Conservation (phyloP, 2,797 vertebrate species). For the Percopsis omiscomaycus region DNA sequence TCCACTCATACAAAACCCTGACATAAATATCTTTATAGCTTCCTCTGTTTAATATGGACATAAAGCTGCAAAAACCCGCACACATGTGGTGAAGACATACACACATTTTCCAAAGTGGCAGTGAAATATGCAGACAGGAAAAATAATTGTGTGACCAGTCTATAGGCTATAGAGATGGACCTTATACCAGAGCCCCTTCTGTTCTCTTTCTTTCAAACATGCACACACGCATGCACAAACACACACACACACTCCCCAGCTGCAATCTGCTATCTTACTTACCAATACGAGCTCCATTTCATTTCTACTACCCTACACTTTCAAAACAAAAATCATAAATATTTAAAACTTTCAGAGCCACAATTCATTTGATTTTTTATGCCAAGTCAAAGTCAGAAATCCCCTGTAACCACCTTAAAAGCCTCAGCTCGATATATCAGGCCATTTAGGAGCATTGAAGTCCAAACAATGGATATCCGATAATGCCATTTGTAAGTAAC, state of each 20-base stretch:
- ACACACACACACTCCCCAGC: constrained; percentile 32
- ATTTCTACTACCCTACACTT: constrained; percentile 57
- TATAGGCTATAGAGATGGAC: constrained; percentile 57
- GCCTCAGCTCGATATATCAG: constrained; percentile 80
- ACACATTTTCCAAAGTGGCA: constrained; percentile 55
- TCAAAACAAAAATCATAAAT: constrained; percentile 74
- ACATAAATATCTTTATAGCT: constrained; percentile 61
- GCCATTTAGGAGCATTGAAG: constrained; percentile 80
- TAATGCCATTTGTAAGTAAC: constrained; percentile 83
- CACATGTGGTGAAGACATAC: constrained; percentile 61
- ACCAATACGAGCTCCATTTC: constrained; percentile 63
- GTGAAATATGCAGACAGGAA: constrained; percentile 69
- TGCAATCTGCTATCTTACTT: constrained; percentile 68
- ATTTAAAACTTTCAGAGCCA: constrained; percentile 76
- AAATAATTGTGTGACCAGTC: constrained; percentile 62
- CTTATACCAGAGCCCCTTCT: constrained; percentile 24
- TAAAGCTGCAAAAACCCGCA: constrained; percentile 57
- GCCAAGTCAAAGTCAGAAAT: constrained; percentile 79
- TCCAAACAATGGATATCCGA: constrained; percentile 83
- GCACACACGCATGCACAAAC: constrained; percentile 1
- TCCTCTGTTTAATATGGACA: constrained; percentile 63
- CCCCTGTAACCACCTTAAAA: constrained; percentile 81
- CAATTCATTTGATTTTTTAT: constrained; percentile 76
- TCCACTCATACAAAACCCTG: constrained; percentile 53
- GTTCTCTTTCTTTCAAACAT: constrained; percentile 15